Evolutionary conservation across 2,888 invertebrate genomes (phyloP), one percentile per base, ranked within the genome.

Genomic region (Drosophila mettleri): DNA sequence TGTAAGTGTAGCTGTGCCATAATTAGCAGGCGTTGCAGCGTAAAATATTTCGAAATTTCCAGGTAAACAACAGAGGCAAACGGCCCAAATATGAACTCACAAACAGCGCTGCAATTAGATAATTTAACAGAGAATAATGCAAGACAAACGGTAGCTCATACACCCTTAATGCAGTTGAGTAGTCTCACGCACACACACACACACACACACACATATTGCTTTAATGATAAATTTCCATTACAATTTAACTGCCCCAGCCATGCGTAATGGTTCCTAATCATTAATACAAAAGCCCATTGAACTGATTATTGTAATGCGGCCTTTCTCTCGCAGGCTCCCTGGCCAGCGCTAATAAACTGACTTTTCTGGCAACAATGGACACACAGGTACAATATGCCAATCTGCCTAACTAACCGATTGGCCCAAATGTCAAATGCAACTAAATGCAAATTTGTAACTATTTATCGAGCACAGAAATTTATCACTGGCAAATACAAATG

Each of bases 11-110:
- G 60, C 52, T 36, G 43, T 43, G 64, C 62, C 62, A 62, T 86
- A 80, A 84, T 84, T 70, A 82, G 67, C 53, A 69, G 69, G 74
- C 74, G 72, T 65, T 66, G 71, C 72, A 48, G 72, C 69, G 67
- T 66, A 49, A 84, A 69, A 65, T 78, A 52, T 76, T 52, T 45
- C 55, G 20, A 62, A 80, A 80, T 62, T 63, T 49, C 16, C 43
- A 61, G 39, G 69, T 54, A 78, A 80, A 74, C 60, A 80, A 65
- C 20, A 18, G 33, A 20, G 27, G 31, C 31, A 38, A 54, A 53
- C 43, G n/a, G 31, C 9, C 31, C 14, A 34, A 45, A 41, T 36
- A 34, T 57, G 38, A 52, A 36, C 46, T 20, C 22, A 31, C 64
- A 65, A 58, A 61, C 39, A 46, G 39, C 24, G 18, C 27, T 58